Evolutionary conservation across 2,888 invertebrate genomes (phyloP).

Genomic region (Bhutanitis thaidina): DNA sequence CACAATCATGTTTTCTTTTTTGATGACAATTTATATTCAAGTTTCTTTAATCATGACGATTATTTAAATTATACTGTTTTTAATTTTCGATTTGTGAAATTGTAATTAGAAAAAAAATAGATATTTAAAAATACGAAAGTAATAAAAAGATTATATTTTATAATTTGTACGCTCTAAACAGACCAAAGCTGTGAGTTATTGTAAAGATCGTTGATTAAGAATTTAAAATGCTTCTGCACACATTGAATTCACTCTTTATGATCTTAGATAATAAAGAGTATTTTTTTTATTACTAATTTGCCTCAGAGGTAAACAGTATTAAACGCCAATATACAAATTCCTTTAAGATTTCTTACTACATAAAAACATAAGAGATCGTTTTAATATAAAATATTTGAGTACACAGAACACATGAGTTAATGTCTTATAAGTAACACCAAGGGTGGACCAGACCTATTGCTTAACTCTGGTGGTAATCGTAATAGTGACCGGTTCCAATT

Average conservation of each 20-base stretch:
- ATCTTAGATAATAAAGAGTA: neutral
- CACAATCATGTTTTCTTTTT: constrained; percentile 30
- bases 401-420: too few relatives aligned
- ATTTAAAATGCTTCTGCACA: constrained; percentile 37
- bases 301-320: too few relatives aligned
- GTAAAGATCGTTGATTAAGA: constrained; percentile 57
- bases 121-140: constrained; percentile 32
- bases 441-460: too few relatives aligned
- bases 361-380: too few relatives aligned
- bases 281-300: neutral
- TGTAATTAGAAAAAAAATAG: constrained; percentile 28
- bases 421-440: too few relatives aligned
- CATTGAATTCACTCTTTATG: constrained; percentile 12
- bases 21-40: constrained; percentile 22
- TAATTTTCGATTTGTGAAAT: constrained; percentile 28
- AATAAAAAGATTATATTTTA: constrained; percentile 40
- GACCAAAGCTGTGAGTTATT: constrained; percentile 76
- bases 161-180: constrained; percentile 58
- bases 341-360: too few relatives aligned
- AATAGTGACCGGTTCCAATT: too few relatives aligned
- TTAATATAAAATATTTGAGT: too few relatives aligned
- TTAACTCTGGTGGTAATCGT: too few relatives aligned
- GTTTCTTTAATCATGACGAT: constrained; percentile 5
- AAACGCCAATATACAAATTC: too few relatives aligned
- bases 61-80: constrained; percentile 21